phyloP scores from a whole-genome alignment of 2,113 vertebrate species.

The Ophthalmotilapia sp. region DNA sequence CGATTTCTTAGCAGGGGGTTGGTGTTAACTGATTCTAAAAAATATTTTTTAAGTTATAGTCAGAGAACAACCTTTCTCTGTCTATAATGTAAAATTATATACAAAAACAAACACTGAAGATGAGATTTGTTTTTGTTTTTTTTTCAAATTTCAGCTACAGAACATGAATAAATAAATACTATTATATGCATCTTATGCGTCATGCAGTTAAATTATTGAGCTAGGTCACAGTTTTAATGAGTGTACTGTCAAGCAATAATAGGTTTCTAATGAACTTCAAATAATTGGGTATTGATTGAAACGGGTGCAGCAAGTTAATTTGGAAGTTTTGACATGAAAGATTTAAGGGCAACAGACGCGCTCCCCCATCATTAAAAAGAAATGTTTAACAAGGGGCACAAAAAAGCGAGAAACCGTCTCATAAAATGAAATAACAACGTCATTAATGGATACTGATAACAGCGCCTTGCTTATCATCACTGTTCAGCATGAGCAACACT shows the following conservation, averaged over 20 bases:
- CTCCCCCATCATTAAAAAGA: neutral
- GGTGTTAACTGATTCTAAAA: neutral
- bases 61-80: neutral
- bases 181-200: neutral
- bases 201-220: neutral
- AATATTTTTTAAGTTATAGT: neutral
- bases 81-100: neutral
- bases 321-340: constrained; percentile 3
- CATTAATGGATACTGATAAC: constrained; percentile 5
- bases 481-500: neutral
- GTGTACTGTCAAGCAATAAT: constrained; percentile 27
- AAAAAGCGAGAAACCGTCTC: neutral
- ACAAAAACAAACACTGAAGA: neutral
- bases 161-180: neutral
- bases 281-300: constrained; percentile 39
- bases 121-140: rapidly evolving
- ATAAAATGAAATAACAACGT: neutral
- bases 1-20: neutral
- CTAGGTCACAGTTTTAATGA: constrained; percentile 23
- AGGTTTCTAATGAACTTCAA: constrained; percentile 31
- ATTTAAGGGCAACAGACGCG: neutral
- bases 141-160: neutral
- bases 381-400: neutral
- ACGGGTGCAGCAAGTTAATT: constrained; percentile 7
- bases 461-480: neutral